Evolutionary conservation across 2,888 invertebrate genomes (phyloP).

Genomic region (Melanostoma scalare): DNA sequence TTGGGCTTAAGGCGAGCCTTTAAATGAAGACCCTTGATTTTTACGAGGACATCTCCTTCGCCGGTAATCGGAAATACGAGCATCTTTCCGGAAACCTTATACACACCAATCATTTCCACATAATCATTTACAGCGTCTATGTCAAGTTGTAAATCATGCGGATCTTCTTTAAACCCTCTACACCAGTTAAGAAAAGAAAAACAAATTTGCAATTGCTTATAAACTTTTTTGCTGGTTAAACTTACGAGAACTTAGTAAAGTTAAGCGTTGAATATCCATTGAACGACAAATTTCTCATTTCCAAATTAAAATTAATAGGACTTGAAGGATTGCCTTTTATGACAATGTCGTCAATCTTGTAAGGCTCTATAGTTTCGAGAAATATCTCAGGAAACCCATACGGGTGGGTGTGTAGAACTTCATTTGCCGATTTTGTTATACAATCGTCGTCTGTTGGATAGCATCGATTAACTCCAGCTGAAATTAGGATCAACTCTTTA

Average conservation of each 20-base stretch:
- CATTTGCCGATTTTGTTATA: conserved; percentile 66
- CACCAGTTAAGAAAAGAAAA: not conserved
- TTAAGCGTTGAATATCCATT: conserved; percentile 64
- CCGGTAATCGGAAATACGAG: conserved; percentile 76
- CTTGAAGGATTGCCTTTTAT: conserved; percentile 71
- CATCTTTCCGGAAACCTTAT: conserved; percentile 75
- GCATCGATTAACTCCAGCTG: conserved; percentile 51
- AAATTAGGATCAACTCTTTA: no score
- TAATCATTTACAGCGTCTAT: conserved; percentile 24
- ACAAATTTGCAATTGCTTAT: not conserved
- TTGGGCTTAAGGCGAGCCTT: conserved; percentile 56
- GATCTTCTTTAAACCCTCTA: conserved; percentile 75
- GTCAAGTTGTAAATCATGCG: conserved; percentile 72
- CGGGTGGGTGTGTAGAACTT: conserved; percentile 54
- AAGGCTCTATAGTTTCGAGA: conserved; percentile 72
- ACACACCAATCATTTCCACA: conserved; percentile 74
- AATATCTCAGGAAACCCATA: conserved; percentile 72
- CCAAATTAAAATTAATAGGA: conserved; percentile 75
- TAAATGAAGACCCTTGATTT: conserved; percentile 59
- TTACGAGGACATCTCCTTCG: conserved; percentile 73
- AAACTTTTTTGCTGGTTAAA: not conserved
- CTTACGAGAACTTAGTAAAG: conserved; percentile 62
- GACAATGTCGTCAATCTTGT: conserved; percentile 71
- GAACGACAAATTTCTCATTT: conserved; percentile 73
- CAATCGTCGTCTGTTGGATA: conserved; percentile 74